Conservation (phyloP, 2,113 vertebrate species). For the Chloropsis hardwickii region DNA sequence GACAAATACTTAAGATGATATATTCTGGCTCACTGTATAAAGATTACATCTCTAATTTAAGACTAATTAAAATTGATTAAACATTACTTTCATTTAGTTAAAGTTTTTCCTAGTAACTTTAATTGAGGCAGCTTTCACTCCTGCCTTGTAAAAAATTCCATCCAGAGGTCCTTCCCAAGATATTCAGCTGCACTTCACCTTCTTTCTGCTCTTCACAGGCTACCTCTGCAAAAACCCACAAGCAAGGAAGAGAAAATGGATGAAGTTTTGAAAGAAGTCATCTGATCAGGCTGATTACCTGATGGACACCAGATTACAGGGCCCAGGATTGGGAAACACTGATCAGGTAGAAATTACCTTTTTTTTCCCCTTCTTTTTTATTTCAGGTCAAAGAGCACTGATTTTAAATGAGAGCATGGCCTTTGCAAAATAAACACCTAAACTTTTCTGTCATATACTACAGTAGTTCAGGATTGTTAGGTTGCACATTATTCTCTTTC, state of each 20-base stretch:
- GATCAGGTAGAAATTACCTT: not conserved
- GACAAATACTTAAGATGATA: not conserved
- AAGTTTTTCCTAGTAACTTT: not conserved
- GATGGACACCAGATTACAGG: not conserved
- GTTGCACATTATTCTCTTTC: conserved; percentile 13
- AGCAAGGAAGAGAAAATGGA: not conserved
- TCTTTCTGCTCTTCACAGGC: not conserved
- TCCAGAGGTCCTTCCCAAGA: not conserved
- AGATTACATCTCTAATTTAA: not conserved
- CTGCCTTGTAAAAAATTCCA: not conserved
- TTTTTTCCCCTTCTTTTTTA: not conserved
- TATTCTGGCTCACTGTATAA: not conserved
- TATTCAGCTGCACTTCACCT: not conserved
- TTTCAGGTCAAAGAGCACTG: not conserved
- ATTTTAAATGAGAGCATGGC: not conserved
- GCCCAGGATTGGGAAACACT: not conserved
- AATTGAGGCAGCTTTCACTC: not conserved
- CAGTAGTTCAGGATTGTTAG: not conserved
- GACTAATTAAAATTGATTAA: not conserved
- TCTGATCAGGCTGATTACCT: not conserved
- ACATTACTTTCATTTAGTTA: not conserved
- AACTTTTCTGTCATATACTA: conserved; percentile 6
- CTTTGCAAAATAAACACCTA: conserved; percentile 42
- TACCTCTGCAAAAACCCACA: not conserved
- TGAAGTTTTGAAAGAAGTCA: not conserved